A percentile compares a stretch with the other conserved stretches of the same genome.
Conservation (phyloP, 2,888 invertebrate species). For the Drosophila anomelani region DNA sequence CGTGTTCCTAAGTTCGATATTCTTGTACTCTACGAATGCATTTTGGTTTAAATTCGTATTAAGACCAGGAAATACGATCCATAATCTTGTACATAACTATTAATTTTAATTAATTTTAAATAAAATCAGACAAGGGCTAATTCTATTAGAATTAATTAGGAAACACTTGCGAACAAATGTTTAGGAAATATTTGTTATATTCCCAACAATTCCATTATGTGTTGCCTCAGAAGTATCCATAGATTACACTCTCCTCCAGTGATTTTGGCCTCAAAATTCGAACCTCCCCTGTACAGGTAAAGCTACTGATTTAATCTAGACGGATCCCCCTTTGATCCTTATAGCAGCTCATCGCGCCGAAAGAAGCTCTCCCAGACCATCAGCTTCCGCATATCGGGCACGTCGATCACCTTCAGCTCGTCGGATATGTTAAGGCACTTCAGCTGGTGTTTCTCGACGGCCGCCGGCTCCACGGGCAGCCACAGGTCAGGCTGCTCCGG, state of each 20-base stretch:
- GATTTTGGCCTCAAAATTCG: background rate
- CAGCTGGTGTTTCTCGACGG: slow-evolving; percentile 73
- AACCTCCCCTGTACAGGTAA: slow-evolving; percentile 23
- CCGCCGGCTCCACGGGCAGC: slow-evolving; percentile 72
- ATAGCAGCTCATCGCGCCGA: slow-evolving; percentile 77
- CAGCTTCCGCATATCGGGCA: slow-evolving; percentile 82
- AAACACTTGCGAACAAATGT: background rate
- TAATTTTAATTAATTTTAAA: background rate
- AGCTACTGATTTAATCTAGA: slow-evolving; percentile 38
- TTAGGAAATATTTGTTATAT: background rate
- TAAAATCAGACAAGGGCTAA: background rate
- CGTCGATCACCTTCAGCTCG: slow-evolving; percentile 81
- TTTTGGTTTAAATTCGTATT: background rate
- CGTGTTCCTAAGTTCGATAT: background rate
- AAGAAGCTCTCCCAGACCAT: slow-evolving; percentile 83
- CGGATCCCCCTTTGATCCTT: slow-evolving; percentile 26
- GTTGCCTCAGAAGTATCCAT: background rate
- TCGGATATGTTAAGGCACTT: slow-evolving; percentile 84
- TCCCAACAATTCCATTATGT: background rate
- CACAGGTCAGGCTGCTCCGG: slow-evolving; percentile 76
- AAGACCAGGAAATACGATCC: background rate
- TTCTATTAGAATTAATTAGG: background rate
- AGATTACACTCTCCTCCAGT: background rate
- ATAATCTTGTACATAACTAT: background rate
- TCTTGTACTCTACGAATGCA: background rate